phyloP scores from a whole-genome alignment of 1,140 invertebrate species.

The Zaprionus kolodkinae region DNA sequence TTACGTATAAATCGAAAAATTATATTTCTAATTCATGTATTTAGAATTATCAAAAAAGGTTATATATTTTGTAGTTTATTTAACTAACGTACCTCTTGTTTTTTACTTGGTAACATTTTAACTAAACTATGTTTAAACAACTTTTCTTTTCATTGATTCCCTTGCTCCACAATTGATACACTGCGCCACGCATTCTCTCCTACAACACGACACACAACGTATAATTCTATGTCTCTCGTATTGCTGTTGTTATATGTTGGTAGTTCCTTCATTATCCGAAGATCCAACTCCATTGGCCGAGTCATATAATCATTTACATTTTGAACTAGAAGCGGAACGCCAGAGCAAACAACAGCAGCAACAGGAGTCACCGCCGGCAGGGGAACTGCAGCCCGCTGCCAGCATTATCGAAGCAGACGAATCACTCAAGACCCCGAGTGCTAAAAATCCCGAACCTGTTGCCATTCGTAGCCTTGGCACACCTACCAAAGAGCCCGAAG shows the following conservation, averaged over 20 bases:
- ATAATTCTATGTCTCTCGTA: slow-evolving; percentile 28
- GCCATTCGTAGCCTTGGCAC: slow-evolving; percentile 22
- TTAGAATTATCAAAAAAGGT: too few species aligned
- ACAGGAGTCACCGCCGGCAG: neutral
- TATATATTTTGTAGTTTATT: neutral
- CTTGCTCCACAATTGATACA: neutral
- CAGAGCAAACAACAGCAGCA: slow-evolving; percentile 28
- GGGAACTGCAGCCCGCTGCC: slow-evolving; percentile 12
- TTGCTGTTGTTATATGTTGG: slow-evolving; percentile 37
- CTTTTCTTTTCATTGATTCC: neutral
- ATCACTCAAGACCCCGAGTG: slow-evolving; percentile 67
- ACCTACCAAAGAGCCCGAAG: slow-evolving; percentile 38
- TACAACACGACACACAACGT: slow-evolving; percentile 32
- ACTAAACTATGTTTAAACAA: neutral
- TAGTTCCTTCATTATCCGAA: slow-evolving; percentile 84
- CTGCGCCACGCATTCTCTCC: slow-evolving; percentile 15
- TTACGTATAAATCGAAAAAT: neutral
- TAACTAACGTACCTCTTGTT: neutral
- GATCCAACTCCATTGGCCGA: slow-evolving; percentile 84
- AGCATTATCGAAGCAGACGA: slow-evolving; percentile 47
- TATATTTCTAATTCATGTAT: neutral
- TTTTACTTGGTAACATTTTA: neutral
- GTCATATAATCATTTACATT: slow-evolving; percentile 80
- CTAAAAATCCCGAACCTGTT: slow-evolving; percentile 28
- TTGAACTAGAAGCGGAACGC: slow-evolving; percentile 78